Evolutionary conservation across 2,797 vertebrate species (phyloP), one percentile per base, ranked within the genome.

Genomic region (Myotis myotis): DNA sequence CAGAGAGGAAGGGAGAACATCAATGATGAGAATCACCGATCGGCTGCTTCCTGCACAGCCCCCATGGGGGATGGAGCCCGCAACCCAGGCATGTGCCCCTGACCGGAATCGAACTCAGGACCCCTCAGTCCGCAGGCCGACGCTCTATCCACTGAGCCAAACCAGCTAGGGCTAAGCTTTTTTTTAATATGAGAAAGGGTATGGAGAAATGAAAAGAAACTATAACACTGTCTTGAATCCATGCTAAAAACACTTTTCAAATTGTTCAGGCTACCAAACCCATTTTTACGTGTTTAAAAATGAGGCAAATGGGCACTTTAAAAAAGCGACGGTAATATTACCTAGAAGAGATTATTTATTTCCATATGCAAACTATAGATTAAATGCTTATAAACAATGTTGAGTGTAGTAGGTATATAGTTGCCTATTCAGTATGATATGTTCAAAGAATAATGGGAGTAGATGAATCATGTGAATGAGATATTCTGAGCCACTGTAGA

Each of bases 241-340:
- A 93, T n/a, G 87, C 36, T 71, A 76, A 92, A 84, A 86, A 36
- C 0, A 15, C 33, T 70, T 81, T 44, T 13, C 4, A 57, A 89
- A 60, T 10, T 49, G 51, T 85, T 81, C 68, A 89, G 38, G 38
- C 20, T n/a, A 68, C 25, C 47, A 75, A 93, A 41, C 9, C 20
- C 89, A 89, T 72, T 79, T 44, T 80, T 8, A 66, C 66, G 10
- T 89, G 38, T 66, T 89, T 93, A 72, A 93, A 93, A 89, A 86
- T 60, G 57, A 95, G 51, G 38, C 23, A 82, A 91, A 87, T 33
- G 4, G 38, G 41, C 55, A 74, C 25, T 51, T 80, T 3, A 51
- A 62, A 57, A 95, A 81, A 93, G 36, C 22, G 74, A 28, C 3
- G 23, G 23, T 57, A 25, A 79, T 8, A 70, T 76, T 71, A 60